A percentile compares a stretch with the other conserved stretches of the same genome.
These are phyloP conservation scores for Phyllostomus hastatus DNA, from an alignment of 2,113 vertebrate species.

Conservation along the genomic window DNA sequence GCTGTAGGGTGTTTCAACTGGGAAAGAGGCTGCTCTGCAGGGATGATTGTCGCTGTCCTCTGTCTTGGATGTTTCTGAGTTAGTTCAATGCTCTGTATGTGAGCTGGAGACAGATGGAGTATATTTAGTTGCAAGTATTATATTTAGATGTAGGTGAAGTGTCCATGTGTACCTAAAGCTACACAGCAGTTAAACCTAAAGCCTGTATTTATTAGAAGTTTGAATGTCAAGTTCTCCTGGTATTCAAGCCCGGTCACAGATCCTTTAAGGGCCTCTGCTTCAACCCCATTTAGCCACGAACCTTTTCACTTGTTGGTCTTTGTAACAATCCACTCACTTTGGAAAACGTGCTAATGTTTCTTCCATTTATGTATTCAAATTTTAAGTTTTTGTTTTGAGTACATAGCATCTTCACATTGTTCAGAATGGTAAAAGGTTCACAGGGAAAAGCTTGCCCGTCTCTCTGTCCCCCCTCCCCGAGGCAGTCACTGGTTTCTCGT, in stretches of 20 bases:
- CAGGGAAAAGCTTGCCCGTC: not conserved
- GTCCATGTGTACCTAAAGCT: too few species aligned
- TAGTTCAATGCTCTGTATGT: not conserved
- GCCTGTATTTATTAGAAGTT: not conserved
- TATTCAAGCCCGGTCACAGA: not conserved
- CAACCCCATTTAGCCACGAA: not conserved
- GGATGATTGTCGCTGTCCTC: not conserved
- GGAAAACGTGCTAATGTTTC: not conserved
- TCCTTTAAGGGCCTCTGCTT: not conserved
- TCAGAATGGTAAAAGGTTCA: not conserved
- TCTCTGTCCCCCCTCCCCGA: not conserved
- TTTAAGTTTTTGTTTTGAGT: not conserved
- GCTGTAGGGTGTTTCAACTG: not conserved
- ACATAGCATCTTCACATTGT: not conserved
- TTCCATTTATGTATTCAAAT: not conserved
- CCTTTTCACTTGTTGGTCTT: not conserved
- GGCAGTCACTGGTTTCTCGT: not conserved
- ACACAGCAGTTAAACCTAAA: not conserved
- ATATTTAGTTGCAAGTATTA: not conserved
- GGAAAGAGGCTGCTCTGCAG: not conserved
- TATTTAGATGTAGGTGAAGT: not conserved
- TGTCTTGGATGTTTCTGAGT: not conserved
- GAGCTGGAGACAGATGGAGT: not conserved
- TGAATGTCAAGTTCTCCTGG: not conserved
- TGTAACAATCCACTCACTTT: not conserved